These are phyloP conservation scores for Drepanosiphum platanoidis DNA, from an alignment of 2,888 invertebrate species.

Conservation along the genomic window DNA sequence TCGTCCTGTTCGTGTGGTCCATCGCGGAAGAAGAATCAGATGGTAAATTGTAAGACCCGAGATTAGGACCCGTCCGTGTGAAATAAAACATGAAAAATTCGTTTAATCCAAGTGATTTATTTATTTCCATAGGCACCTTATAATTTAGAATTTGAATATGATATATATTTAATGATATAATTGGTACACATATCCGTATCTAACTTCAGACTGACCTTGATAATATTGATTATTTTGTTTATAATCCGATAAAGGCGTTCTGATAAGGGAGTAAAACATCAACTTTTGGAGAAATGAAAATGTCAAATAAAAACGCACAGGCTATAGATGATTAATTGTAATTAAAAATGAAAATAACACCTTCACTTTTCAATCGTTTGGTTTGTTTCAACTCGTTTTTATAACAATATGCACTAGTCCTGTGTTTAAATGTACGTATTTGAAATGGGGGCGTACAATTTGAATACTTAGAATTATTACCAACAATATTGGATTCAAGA, in stretches of 20 bases:
- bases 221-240: constrained; percentile 60
- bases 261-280: constrained; percentile 45
- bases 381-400: neutral
- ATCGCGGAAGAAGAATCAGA: no score
- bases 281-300: neutral
- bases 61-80: no score
- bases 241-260: constrained; percentile 54
- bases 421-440: constrained; percentile 5
- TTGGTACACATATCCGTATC: neutral
- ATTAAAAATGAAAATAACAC: neutral
- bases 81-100: no score
- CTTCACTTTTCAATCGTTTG: constrained; percentile 2
- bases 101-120: no score
- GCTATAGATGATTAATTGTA: neutral
- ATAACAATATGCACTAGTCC: neutral
- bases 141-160: no score
- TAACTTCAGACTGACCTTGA: constrained; percentile 47
- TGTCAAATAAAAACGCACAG: neutral
- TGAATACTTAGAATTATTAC: constrained; percentile 1
- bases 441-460: neutral
- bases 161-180: no score
- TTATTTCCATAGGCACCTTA: no score
- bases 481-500: neutral
- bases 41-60: no score
- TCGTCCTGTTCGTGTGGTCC: no score